These are phyloP conservation scores for Eubasilissa splendida DNA, from an alignment of 2,888 invertebrate genomes.

Conservation along the genomic window DNA sequence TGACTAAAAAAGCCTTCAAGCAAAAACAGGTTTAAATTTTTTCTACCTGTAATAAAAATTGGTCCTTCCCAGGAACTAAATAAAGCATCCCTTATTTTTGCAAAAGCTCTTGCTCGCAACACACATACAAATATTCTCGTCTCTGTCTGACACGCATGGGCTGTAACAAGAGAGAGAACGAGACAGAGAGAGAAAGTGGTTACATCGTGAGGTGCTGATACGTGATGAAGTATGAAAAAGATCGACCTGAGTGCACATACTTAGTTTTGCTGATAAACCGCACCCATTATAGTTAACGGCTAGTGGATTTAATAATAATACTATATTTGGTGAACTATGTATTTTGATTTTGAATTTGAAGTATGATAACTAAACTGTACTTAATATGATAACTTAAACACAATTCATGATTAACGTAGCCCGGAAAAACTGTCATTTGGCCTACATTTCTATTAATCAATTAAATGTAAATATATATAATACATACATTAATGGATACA, in stretches of 20 bases:
- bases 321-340: too few species aligned
- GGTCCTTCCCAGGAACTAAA: neutral
- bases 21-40: neutral
- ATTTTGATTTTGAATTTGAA: too few species aligned
- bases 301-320: too few species aligned
- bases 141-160: neutral
- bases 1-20: neutral
- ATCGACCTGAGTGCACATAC: constrained; percentile 22
- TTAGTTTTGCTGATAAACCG: constrained; percentile 9
- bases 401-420: too few species aligned
- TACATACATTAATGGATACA: too few species aligned
- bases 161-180: neutral
- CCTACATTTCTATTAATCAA: too few species aligned
- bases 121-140: neutral
- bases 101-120: constrained; percentile 7
- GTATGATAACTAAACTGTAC: too few species aligned
- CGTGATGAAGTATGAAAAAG: constrained; percentile 40
- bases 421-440: too few species aligned
- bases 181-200: constrained; percentile 48
- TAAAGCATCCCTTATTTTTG: constrained; percentile 32
- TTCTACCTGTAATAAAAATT: constrained; percentile 6
- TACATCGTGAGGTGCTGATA: constrained; percentile 40
- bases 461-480: too few species aligned
- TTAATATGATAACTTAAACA: too few species aligned
- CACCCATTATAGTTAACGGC: neutral